Base-by-base conservation (phyloP, 2,113 vertebrate genomes). In the Sander vitreus region DNA sequence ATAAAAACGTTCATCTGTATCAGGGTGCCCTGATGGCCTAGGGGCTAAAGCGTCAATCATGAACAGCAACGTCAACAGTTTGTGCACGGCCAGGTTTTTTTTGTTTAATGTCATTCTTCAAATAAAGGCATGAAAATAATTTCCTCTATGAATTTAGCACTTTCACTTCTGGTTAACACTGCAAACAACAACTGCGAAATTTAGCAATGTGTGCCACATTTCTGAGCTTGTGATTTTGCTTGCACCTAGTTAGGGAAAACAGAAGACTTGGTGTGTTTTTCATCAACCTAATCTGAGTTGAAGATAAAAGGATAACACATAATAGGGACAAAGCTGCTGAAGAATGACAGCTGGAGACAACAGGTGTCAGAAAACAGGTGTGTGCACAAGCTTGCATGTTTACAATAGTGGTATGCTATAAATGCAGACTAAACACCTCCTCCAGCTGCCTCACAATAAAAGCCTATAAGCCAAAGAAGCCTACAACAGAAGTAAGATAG, bases 361-460 rank as follows among this genome's bases (percentile, higher is more conserved):
- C 78, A 80, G 39, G 50, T 77, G 64, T 25, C 45, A 70, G 19
- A n/a, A 43, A 51, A 68, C 71, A 55, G 47, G 51, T 73, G 69
- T 33, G 68, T 55, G n/a, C 16, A 39, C 53, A 60, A 51, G 21
- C 18, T 2, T 67, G 7, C 30, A 21, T 25, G 39, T 60, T 71
- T 36, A 75, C 62, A 54, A 45, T 48, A 11, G 18, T 36, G n/a
- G 11, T 15, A n/a, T 18, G 54, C 59, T 55, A 48, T 63, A 47
- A 76, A 53, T 25, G 16, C 33, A 73, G 64, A 55, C 18, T 39
- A n/a, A 78, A 84, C 66, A 51, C 51, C 51, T 67, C 63, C 51
- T 74, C 66, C 78, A 86, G 80, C 78, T 84, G 68, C 64, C 53
- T 1, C 60, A 62, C 75, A 53, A 82, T 73, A 80, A 67, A 65